Evolutionary conservation across 2,797 vertebrate genomes (phyloP).

Genomic region (Tragelaphus oryx): DNA sequence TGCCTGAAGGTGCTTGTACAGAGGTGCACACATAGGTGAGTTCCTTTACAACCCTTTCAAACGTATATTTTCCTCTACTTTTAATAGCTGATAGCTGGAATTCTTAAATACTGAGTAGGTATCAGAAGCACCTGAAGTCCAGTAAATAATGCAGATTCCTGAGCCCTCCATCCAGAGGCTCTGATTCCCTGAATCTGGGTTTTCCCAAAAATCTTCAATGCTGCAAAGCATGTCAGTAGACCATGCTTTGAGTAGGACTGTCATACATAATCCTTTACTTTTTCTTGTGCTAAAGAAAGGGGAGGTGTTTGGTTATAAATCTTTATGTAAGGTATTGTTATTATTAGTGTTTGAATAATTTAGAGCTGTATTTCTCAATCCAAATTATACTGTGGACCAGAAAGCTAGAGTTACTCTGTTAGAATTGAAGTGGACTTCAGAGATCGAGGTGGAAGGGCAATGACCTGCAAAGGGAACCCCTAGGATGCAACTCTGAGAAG

Average conservation of each 20-base stretch:
- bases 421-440: background rate
- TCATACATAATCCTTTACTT: background rate
- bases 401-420: background rate
- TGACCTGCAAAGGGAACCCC: background rate
- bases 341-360: background rate
- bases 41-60: background rate
- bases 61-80: background rate
- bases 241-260: background rate
- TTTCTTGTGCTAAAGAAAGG: conserved; percentile 2
- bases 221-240: background rate
- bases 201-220: background rate
- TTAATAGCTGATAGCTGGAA: background rate
- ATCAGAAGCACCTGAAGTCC: background rate
- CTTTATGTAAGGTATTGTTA: background rate
- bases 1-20: background rate
- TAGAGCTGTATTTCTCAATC: background rate
- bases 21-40: conserved; percentile 40
- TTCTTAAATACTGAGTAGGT: background rate
- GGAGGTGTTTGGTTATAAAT: background rate
- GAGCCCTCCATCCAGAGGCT: background rate
- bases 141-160: background rate
- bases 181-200: background rate
- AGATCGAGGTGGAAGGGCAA: background rate
- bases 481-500: background rate
- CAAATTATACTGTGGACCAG: background rate